phyloP scores from a whole-genome alignment of 2,113 vertebrate genomes.

The Grantiella picta region DNA sequence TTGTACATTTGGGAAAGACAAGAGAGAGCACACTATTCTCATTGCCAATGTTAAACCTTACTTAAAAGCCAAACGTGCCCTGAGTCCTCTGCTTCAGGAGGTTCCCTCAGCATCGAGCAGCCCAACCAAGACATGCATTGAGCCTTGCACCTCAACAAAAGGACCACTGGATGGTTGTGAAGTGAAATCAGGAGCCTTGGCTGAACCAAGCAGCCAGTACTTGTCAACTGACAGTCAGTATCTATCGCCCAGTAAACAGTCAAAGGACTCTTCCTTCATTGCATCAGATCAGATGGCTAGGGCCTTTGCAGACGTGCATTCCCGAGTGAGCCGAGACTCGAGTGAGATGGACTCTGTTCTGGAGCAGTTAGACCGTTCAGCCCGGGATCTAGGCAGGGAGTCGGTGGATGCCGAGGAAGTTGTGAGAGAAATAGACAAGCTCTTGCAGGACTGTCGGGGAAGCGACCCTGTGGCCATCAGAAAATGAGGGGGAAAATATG shows the following conservation, averaged over 20 bases:
- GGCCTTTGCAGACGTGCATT: slow-evolving; percentile 81
- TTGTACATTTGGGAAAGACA: slow-evolving; percentile 99
- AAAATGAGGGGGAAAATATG: slow-evolving; percentile 80
- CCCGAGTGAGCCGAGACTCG: slow-evolving; percentile 77
- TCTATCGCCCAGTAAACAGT: slow-evolving; percentile 90
- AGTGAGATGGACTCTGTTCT: slow-evolving; percentile 80
- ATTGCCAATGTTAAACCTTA: slow-evolving; percentile 99
- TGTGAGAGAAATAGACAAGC: slow-evolving; percentile 98
- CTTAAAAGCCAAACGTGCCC: slow-evolving; percentile 98
- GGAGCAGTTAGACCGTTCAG: slow-evolving; percentile 81
- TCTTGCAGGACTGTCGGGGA: slow-evolving; percentile 97
- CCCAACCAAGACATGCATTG: slow-evolving; percentile 89
- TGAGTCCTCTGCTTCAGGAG: slow-evolving; percentile 97
- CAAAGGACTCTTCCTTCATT: slow-evolving; percentile 77
- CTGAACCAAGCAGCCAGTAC: slow-evolving; percentile 85
- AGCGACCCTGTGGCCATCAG: slow-evolving; percentile 86
- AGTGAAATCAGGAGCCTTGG: slow-evolving; percentile 86
- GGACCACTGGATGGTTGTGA: slow-evolving; percentile 90
- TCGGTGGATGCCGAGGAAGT: slow-evolving; percentile 94
- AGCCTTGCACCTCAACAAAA: slow-evolving; percentile 88
- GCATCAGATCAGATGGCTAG: slow-evolving; percentile 81
- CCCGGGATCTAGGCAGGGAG: slow-evolving; percentile 83
- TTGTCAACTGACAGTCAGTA: slow-evolving; percentile 82
- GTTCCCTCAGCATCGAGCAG: slow-evolving; percentile 93
- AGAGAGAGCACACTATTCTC: slow-evolving; percentile 97